Base-by-base conservation (phyloP, 2,888 invertebrate genomes). In the Macrosiphum euphorbiae region DNA sequence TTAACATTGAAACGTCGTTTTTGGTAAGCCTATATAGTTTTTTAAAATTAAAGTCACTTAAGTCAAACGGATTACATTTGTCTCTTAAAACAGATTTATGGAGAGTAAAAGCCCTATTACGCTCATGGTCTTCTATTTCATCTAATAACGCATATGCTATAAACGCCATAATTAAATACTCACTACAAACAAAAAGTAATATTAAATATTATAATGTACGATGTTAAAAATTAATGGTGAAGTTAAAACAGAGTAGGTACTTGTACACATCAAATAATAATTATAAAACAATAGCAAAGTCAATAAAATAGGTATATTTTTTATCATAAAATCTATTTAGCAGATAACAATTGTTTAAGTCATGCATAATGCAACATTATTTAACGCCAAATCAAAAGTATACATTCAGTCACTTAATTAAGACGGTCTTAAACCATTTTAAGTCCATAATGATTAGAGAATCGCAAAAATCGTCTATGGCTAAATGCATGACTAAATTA, bases 21-120 rank as follows among this genome's bases (percentile, higher is more conserved):
- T 47, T 47, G 3, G 47, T 47, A 84, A 87, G 87, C 28, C n/a
- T 87, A 87, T 87, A 87, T 52, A 87, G 28, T 47, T 87, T 50
- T 87, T 87, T 87, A 52, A 87, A 87, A 50, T 87, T 87, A 52
- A 87, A 87, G 28, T 87, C 87, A 87, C 87, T 87, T 52, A 87
- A n/a, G 8, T 87, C 87, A n/a, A 88, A 52, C 52, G 88, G 88
- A n/a, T 88, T 88, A 88, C 52, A 35, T 50, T 26, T 52, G 8
- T 88, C 88, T 88, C 88, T 88, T 88, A 88, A 88, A 52, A 88
- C 20, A 88, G 4, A 52, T 88, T 52, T 88, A 88, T 88, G 52
- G 52, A 52, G 28, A 88, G 28, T 88, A 52, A 88, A 88, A 52
- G 35, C n/a, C 16, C 10, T 88, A 88, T 88, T 52, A 52, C 41